Conservation (phyloP, 2,888 invertebrate species). For the Cremastinae sp. region DNA sequence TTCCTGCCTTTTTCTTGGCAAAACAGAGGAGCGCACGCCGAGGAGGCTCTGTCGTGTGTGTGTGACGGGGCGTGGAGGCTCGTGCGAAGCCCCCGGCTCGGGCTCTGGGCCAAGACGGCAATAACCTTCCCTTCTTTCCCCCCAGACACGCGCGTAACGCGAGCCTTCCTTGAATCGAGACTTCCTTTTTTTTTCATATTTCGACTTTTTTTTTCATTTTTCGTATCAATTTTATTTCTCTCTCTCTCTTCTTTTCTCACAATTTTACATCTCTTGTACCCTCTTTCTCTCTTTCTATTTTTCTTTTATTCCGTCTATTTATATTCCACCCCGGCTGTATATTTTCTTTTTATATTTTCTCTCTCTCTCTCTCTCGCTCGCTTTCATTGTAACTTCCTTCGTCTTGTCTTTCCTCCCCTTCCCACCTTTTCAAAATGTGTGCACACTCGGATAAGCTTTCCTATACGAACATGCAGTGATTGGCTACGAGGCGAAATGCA, state of each 20-base stretch:
- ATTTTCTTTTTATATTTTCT: too few relatives aligned
- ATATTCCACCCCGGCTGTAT: too few relatives aligned
- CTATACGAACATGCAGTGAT: slow-evolving; percentile 19
- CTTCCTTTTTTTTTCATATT: slow-evolving; percentile 1
- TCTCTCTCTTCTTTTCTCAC: too few relatives aligned
- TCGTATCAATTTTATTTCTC: too few relatives aligned
- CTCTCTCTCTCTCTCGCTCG: not conserved
- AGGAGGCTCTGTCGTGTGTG: slow-evolving; percentile 15
- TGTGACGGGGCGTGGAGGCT: slow-evolving; percentile 60
- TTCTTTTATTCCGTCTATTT: too few relatives aligned
- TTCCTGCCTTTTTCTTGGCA: slow-evolving; percentile 3
- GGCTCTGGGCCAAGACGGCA: slow-evolving; percentile 63
- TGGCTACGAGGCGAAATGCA: slow-evolving; percentile 7
- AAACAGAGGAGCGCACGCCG: not conserved
- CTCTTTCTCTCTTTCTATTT: too few relatives aligned
- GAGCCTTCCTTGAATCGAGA: slow-evolving; percentile 42
- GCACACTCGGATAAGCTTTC: slow-evolving; percentile 30
- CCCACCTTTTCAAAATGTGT: slow-evolving; percentile 37
- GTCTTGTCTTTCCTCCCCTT: slow-evolving; percentile 30
- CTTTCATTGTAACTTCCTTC: not conserved
- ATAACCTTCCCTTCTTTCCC: slow-evolving; percentile 41
- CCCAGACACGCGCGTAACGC: slow-evolving; percentile 49
- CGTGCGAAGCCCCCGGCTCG: slow-evolving; percentile 55
- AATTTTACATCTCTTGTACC: too few relatives aligned
- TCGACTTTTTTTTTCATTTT: not conserved